phyloP scores from a whole-genome alignment of 2,113 vertebrate species.

The Petromus typicus region DNA sequence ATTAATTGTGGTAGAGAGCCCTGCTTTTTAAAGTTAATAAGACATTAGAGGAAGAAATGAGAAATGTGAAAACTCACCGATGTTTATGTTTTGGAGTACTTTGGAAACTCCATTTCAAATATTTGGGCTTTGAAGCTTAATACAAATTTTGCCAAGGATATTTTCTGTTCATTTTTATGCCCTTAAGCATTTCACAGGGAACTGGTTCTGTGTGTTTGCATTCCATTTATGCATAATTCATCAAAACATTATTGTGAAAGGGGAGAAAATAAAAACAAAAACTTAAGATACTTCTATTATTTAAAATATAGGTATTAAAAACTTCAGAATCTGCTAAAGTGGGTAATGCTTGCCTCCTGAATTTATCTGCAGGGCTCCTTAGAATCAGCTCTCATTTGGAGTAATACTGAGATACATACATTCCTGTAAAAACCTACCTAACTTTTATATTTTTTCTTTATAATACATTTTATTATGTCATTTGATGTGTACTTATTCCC shows the following conservation, averaged over 20 bases:
- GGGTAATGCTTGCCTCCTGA: background rate
- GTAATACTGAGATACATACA: background rate
- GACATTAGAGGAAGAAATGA: background rate
- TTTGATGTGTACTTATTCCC: too few species aligned
- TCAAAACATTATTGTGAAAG: constrained; percentile 51
- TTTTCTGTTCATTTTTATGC: constrained; percentile 52
- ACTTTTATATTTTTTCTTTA: background rate
- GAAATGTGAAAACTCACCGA: background rate
- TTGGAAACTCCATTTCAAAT: background rate
- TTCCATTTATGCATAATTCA: constrained; percentile 67
- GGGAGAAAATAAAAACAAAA: constrained; percentile 46
- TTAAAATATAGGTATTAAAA: background rate
- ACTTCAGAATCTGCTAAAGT: background rate
- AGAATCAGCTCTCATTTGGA: background rate
- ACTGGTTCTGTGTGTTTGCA: constrained; percentile 37
- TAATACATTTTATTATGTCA: background rate
- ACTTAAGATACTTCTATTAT: background rate
- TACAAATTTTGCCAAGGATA: background rate
- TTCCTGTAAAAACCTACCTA: background rate
- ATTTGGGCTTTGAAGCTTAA: background rate
- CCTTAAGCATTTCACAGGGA: constrained; percentile 56
- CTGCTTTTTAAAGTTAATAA: background rate
- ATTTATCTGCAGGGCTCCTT: background rate
- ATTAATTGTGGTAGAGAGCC: background rate
- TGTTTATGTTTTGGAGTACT: background rate